Evolutionary conservation across 2,888 invertebrate genomes (phyloP), one percentile per base, ranked within the genome.

Genomic region (Brenthis daphne): DNA sequence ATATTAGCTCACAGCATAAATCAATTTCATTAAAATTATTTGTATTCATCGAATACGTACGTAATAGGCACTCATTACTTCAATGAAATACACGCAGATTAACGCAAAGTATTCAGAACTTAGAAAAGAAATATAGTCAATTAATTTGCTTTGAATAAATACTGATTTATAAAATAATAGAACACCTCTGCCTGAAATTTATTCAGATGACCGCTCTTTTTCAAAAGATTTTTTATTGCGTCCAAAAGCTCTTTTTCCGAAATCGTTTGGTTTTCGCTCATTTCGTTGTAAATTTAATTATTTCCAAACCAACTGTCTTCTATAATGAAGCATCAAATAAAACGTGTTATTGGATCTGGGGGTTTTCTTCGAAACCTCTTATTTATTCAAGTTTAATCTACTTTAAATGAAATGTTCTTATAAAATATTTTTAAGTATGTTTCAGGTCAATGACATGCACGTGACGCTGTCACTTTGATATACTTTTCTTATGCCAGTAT

Each of bases 181-280:
- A 64, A 57, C 73, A 91, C 92, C 89, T 92, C 89, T 1, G 92
- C 90, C 73, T 88, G 88, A 68, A 92, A 78, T 83, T 90, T 92
- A 77, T 84, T 88, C 70, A 92, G 80, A 77, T 89, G 85, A 33
- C 92, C 92, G 77, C 83, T 89, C 69, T 83, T 87, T 74, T 78
- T 86, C 64, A 92, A 78, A 68, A 92, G 80, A 69, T 87, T 87
- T 80, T 88, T 91, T 73, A 92, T 88, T 48, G 90, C 89, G 14
- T 76, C 75, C 68, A 91, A 78, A 14, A 92, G 79, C 67, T 91
- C 92, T 69, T 85, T 86, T 72, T 92, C 92, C 2, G 89, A 83
- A 73, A 85, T 82, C 24, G 78, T 74, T 80, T 85, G 85, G 67
- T 74, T 81, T 74, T 86, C 85, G 64, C 77, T 85, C 89, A 89